Base-by-base conservation (phyloP, 2,113 vertebrate species). In the Rattus rattus region DNA sequence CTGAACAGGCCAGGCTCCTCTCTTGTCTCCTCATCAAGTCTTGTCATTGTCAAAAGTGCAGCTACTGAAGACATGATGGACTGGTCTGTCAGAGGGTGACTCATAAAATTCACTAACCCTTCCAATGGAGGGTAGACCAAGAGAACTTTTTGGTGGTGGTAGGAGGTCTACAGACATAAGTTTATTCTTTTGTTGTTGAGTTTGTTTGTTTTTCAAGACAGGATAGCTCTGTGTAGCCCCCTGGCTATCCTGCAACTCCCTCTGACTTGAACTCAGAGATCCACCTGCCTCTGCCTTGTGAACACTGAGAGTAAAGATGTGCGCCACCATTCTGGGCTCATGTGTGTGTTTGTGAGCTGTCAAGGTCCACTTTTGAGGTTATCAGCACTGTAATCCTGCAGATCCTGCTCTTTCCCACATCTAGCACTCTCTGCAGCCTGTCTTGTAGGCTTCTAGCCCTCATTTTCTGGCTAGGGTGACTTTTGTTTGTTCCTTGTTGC, bases 401-500 rank as follows among this genome's bases (percentile, higher is more conserved):
- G n/a, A 22, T 3, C 12, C 19, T 3, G 11, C 73, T 47, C 52
- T 65, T 77, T 30, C 47, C 47, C 2, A 0, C 26, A 24, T 11
- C 56, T 43, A 81, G 3, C 30, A 12, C 30, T 93, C 36, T 24
- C 81, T 59, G 26, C 14, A 43, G 28, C 36, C n/a, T 91, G 12
- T 54, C 61, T 63, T 77, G 0, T n/a, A 52, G 76, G 56, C 59
- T 79, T 94, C 81, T 79, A 83, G 73, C 36, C 49, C 26, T 93
- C 54, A 22, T 2, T 73, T 96, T 90, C 77, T 94, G 52, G 12
- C 36, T 47, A 77, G 73, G 47, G 43, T 22, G 2, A 73, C 54
- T 90, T 96, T 96, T 52, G 85, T 30, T 95, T 28, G 26, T 30
- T 87, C 70, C 67, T 65, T 89, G 67, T 96, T 90, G 16, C 76